Percentiles rank a stretch among this genome's conserved stretches.
Conservation (phyloP, 2,113 vertebrate genomes). For the Cariama cristata region DNA sequence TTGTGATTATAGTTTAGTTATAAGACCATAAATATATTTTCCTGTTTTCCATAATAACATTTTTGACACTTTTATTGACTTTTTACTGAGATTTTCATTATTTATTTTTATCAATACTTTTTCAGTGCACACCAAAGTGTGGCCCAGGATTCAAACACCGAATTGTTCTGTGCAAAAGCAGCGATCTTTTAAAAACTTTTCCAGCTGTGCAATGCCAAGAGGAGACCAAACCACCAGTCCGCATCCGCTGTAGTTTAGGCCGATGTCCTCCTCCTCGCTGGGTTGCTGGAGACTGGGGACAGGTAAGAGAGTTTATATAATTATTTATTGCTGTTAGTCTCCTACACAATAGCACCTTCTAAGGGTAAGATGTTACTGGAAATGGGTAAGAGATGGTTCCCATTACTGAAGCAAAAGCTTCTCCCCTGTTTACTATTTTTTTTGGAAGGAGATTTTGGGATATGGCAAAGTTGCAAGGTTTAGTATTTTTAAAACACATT, state of each 20-base stretch:
- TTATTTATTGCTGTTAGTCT: not conserved
- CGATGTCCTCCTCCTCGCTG: slow-evolving; percentile 95
- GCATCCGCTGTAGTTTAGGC: slow-evolving; percentile 92
- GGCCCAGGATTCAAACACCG: slow-evolving; percentile 96
- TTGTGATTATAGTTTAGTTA: not conserved
- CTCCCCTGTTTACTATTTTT: not conserved
- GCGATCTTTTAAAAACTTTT: slow-evolving; percentile 93
- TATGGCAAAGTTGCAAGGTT: not conserved
- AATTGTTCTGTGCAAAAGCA: slow-evolving; percentile 95
- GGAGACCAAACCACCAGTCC: slow-evolving; percentile 89
- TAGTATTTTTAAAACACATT: not conserved
- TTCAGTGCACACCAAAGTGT: slow-evolving; percentile 93
- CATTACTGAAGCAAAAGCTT: not conserved
- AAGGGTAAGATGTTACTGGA: not conserved
- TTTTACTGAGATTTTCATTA: not conserved
- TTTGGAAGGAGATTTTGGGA: not conserved
- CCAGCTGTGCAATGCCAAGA: slow-evolving; percentile 86
- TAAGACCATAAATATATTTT: not conserved
- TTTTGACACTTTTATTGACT: not conserved
- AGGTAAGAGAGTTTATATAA: slow-evolving; percentile 77
- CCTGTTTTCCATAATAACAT: not conserved
- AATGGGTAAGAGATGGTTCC: not conserved
- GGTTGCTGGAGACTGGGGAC: slow-evolving; percentile 97
- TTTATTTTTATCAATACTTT: slow-evolving; percentile 28
- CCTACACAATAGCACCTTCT: not conserved